Base-by-base conservation (phyloP, 2,888 invertebrate species). In the Pollenia angustigena region DNA sequence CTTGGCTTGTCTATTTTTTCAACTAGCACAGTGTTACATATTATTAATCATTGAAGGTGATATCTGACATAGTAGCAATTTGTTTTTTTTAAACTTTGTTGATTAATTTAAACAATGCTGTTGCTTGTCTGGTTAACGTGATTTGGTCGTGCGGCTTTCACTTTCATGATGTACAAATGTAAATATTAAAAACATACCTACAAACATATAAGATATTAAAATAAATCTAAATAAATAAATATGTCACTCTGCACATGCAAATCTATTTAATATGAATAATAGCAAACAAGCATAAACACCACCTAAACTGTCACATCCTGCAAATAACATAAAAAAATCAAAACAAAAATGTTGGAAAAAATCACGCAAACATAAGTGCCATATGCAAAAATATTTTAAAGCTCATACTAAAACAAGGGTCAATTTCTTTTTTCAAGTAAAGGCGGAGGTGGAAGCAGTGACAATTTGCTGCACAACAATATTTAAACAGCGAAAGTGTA, bases 281-380 rank as follows among this genome's bases (percentile, higher is more conserved):
- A 64, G 74, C 52, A 52, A 84, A 84, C 72, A 79, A 60, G 46
- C 66, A 74, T 42, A 84, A 84, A 74, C 60, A 74, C 46, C 84
- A 68, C 58, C 78, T 84, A 84, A 84, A 79, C 83, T 84, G 78
- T 79, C 78, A 79, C 60, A 79, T 79, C 78, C 78, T 84, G 66
- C 42, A 50, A 16, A 71, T 69, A 68, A 52, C 60, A 58, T 8
- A 40, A 64, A 56, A 23, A 14, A 52, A 12, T 44, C 46, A 69
- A 4, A 66, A 66, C 56, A 76, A 79, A 69, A 60, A 32, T 23
- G 50, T 23, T 40, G 50, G 4, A 7, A 23, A 50, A 66, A 76
- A 64, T 62, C 64, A 83, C 76, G 76, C 76, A 78, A 81, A 56
- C 60, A 42, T 48, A 40, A 40, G 7, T 18, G 14, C n/a, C 32